A percentile compares a stretch with the other conserved stretches of the same genome.
These are phyloP conservation scores for Diadromus collaris DNA, from an alignment of 2,888 invertebrate species.

Conservation along the genomic window DNA sequence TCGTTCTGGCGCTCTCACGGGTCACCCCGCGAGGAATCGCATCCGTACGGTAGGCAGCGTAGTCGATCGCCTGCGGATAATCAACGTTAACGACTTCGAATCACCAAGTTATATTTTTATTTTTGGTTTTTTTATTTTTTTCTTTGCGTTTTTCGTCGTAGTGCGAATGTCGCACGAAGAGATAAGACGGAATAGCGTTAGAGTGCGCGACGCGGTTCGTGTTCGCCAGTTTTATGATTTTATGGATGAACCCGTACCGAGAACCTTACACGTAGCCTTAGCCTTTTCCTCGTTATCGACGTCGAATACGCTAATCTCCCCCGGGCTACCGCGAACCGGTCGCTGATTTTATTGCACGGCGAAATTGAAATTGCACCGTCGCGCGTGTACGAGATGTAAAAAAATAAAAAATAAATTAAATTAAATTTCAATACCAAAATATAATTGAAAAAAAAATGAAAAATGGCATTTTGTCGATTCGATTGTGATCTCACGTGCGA, in stretches of 20 bases:
- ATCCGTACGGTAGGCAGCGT: slow-evolving; percentile 49
- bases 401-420: not conserved
- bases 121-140: not conserved
- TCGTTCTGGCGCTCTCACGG: slow-evolving; percentile 46
- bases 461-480: slow-evolving; percentile 12
- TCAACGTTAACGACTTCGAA: not conserved
- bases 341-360: slow-evolving; percentile 26
- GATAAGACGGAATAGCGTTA: not conserved
- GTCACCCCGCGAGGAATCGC: slow-evolving; percentile 17
- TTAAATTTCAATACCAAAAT: not conserved
- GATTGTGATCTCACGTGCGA: not conserved
- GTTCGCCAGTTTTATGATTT: too few species aligned
- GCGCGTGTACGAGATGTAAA: not conserved
- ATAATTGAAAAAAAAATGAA: slow-evolving; percentile 2
- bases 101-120: not conserved
- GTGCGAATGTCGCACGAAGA: not conserved
- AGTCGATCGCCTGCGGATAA: slow-evolving; percentile 56
- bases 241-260: too few species aligned
- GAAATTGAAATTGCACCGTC: slow-evolving; percentile 23
- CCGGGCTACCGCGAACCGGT: not conserved
- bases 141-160: not conserved
- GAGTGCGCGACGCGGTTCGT: not conserved
- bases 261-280: not conserved
- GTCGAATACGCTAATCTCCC: not conserved
- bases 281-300: not conserved